phyloP scores from a whole-genome alignment of 2,113 vertebrate genomes.

The Romanogobio albipinnatus region DNA sequence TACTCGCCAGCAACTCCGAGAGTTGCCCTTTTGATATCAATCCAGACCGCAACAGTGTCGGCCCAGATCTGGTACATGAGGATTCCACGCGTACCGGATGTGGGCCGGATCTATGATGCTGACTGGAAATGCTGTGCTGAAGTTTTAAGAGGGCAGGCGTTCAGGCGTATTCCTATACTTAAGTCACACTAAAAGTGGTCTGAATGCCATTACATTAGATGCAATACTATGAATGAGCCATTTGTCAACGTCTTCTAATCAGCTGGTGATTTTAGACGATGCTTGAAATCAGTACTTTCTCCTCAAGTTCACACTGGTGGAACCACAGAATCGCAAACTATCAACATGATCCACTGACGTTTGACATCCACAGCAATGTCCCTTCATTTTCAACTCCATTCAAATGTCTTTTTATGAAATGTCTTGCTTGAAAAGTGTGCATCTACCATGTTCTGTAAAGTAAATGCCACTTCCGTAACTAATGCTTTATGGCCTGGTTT shows the following conservation, averaged over 20 bases:
- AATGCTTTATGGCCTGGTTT: background rate
- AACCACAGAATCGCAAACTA: background rate
- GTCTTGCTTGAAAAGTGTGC: background rate
- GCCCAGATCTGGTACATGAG: no score
- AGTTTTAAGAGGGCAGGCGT: background rate
- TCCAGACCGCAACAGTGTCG: no score
- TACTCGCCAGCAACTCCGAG: background rate
- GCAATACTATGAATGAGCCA: background rate
- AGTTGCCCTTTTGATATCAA: constrained; percentile 2
- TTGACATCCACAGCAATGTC: background rate
- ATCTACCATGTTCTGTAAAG: background rate
- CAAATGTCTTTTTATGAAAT: background rate
- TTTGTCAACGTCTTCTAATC: background rate
- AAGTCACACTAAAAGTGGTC: background rate
- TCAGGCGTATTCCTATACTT: background rate
- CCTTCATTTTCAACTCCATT: background rate
- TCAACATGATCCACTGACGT: background rate
- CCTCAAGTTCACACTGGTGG: background rate
- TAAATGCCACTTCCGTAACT: background rate
- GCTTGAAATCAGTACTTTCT: background rate
- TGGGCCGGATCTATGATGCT: no score
- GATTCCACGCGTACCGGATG: no score
- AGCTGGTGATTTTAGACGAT: background rate
- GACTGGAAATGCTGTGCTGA: background rate
- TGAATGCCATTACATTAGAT: background rate